Base-by-base conservation (phyloP, 1,140 invertebrate genomes). In the Nixonia krombeini region DNA sequence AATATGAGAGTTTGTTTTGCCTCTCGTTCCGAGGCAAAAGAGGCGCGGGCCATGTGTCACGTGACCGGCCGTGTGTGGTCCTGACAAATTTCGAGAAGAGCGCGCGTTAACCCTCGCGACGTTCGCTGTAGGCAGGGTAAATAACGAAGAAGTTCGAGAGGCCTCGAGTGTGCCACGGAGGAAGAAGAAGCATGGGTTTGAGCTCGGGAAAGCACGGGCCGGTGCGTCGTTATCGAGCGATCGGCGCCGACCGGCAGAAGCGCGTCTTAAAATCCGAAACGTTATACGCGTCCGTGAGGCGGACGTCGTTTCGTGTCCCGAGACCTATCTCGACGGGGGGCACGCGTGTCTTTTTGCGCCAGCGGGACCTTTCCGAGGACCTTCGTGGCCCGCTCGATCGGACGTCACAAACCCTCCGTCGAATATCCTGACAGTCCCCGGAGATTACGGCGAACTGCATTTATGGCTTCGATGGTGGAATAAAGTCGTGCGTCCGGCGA, bases 161-260 rank as follows among this genome's bases (percentile, higher is more conserved):
- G 10, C 18, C 42, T 45, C 25, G 25, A 31, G 42, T 15, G 1
- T n/a, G n/a, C n/a, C n/a, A n/a, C n/a, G n/a, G n/a, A n/a, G n/a
- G n/a, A n/a, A n/a, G n/a, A n/a, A n/a, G n/a, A n/a, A n/a, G n/a
- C n/a, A n/a, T n/a, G n/a, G n/a, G n/a, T n/a, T n/a, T n/a, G n/a
- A n/a, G n/a, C n/a, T n/a, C n/a, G 42, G 23, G 40, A 23, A 18
- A 17, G 28, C 8, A 29, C 16, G 26, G 25, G 2, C 9, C 9
- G 12, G 38, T 10, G 28, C 12, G 15, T 26, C 12, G 49, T 47
- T 62, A 62, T 62, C 58, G 12, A 28, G 12, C 16, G 40, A 53
- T 53, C 58, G 58, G 50, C 58, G 57, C 57, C 57, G 42, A 15
- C 37, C 4, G 2, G 18, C 9, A 6, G n/a, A 38, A 13, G 41